phyloP scores from a whole-genome alignment of 2,797 vertebrate genomes.

The Parotocinclus haroldoi region DNA sequence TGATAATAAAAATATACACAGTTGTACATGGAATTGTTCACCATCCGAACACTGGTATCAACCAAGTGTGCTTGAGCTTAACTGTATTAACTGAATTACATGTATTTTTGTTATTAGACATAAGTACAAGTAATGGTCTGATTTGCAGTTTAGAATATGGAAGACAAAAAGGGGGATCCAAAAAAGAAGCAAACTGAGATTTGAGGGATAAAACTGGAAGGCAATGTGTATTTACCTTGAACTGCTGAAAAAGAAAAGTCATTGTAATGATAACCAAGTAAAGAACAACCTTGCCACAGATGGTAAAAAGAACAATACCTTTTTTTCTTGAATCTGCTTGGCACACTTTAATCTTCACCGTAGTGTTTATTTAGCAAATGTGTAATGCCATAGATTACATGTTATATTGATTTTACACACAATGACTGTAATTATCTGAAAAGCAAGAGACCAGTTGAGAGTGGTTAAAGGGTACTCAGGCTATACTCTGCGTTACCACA shows the following conservation, averaged over 20 bases:
- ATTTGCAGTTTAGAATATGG: no score
- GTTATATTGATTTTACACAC: constrained; percentile 20
- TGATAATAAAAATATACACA: no score
- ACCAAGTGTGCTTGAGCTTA: no score
- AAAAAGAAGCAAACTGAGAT: background rate
- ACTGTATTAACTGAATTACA: no score
- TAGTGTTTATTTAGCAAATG: constrained; percentile 30
- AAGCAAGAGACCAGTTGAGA: background rate
- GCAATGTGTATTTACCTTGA: constrained; percentile 10
- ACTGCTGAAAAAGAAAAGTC: constrained; percentile 4
- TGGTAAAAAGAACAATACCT: constrained; percentile 2
- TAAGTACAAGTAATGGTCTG: no score
- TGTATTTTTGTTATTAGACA: no score
- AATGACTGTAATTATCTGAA: constrained; percentile 31
- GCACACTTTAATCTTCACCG: constrained; percentile 27
- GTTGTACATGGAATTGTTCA: no score
- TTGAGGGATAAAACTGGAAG: constrained; percentile 4
- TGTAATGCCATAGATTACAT: constrained; percentile 39
- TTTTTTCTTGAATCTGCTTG: constrained; percentile 8
- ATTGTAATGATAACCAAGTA: constrained; percentile 21
- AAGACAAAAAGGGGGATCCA: background rate
- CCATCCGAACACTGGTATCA: no score
- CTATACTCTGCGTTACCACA: background rate
- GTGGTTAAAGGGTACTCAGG: constrained; percentile 6
- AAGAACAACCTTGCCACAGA: constrained; percentile 2